A percentile compares a stretch with the other conserved stretches of the same genome.
These are phyloP conservation scores for Aporophyla lueneburgensis DNA, from an alignment of 2,888 invertebrate genomes.

Conservation along the genomic window DNA sequence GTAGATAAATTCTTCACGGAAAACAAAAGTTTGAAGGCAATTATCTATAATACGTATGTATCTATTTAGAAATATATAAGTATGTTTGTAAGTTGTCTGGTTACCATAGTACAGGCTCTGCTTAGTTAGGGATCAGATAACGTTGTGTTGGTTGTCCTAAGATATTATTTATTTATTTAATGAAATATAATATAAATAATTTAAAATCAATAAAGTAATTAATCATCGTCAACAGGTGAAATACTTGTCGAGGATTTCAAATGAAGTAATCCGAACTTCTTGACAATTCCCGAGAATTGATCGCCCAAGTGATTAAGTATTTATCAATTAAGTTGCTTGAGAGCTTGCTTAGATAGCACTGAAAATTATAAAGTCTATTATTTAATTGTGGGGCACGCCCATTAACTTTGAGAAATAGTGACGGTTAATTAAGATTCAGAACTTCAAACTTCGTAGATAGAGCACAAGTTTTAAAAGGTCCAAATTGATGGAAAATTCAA, in stretches of 20 bases:
- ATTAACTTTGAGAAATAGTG: slow-evolving; percentile 37
- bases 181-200: slow-evolving; percentile 10
- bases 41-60: too few relatives aligned
- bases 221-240: slow-evolving; percentile 51
- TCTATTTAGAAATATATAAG: too few relatives aligned
- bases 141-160: too few relatives aligned
- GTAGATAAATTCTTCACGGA: background rate
- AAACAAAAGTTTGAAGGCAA: background rate
- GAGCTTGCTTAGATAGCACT: slow-evolving; percentile 27
- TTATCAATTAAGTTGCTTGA: slow-evolving; percentile 59
- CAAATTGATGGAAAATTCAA: background rate
- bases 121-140: too few relatives aligned
- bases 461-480: background rate
- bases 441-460: slow-evolving; percentile 3
- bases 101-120: too few relatives aligned
- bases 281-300: slow-evolving; percentile 53
- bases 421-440: slow-evolving; percentile 25
- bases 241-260: slow-evolving; percentile 52
- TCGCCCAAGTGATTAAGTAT: slow-evolving; percentile 57
- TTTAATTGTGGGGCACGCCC: slow-evolving; percentile 22
- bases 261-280: slow-evolving; percentile 63
- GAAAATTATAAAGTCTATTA: slow-evolving; percentile 39
- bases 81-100: too few relatives aligned
- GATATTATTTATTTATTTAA: too few relatives aligned
- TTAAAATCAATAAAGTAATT: slow-evolving; percentile 41